Base-by-base conservation (phyloP, 64 coral and sea anemone species). In the Montipora foliosa region DNA sequence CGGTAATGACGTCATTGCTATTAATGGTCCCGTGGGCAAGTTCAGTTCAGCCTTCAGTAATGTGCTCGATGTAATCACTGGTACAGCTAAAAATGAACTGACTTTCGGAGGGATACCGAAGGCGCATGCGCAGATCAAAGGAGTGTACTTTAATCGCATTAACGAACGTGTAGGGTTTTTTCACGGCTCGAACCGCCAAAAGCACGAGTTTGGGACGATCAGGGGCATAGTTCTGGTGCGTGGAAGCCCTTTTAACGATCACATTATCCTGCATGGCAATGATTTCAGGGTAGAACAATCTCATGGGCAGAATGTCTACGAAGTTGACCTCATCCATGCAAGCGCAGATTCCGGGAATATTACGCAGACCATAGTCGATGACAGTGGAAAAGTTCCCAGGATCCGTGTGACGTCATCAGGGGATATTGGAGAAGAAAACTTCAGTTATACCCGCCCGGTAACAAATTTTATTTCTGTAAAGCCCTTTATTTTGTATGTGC, bases 51-150 rank as follows among this genome's bases (percentile, higher is more conserved):
- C n/a, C 78, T 81, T 81, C 22, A 20, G 78, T 51, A 59, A 81
- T 81, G 78, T 81, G 47, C 78, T 81, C 55, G 78, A 81, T 81
- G 44, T 81, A 21, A 81, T n/a, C 78, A 81, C 78, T 52, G 78
- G 78, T 19, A 81, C 78, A 81, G 78, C 78, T 59, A 13, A 81
- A 16, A 81, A 81, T 81, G 78, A 81, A 59, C 78, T 81, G 78
- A 81, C 78, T 50, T 81, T 81, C 55, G 78, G 78, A 50, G 78
- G 78, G 78, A 81, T 81, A 81, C 55, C 78, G 78, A 81, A 81
- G 78, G 55, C 47, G 78, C 78, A 81, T 49, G 47, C 44, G 47
- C 47, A 81, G 78, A 81, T 81, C 55, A 81, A 81, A n/a, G 78
- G 78, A 50, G 55, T 81, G 47, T 81, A 81, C 55, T 81, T 81